Base-by-base conservation (phyloP, 2,113 vertebrate species). In the Polyodon spathula region DNA sequence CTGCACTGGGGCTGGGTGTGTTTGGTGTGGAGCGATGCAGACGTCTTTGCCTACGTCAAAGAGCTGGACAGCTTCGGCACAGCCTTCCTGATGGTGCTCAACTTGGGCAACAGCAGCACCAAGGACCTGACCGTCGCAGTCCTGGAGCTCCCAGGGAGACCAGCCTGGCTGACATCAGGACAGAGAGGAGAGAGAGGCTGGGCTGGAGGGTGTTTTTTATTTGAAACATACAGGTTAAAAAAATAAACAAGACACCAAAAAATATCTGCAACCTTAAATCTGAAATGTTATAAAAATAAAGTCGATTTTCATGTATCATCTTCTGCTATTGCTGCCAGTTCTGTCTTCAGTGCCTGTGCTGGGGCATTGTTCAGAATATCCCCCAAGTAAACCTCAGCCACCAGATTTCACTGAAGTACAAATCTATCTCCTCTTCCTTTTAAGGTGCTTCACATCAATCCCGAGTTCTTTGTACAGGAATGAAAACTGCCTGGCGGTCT, bases 1-100 rank as follows among this genome's bases (percentile, higher is more conserved):
- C 66, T 99, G 38, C 82, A 74, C 1, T 84, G 93, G 1, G 96
- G 96, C 0, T 99, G 96, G 96, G 86, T 95, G 78, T 99, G 96
- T 79, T 82, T 83, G 37, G 0, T 93, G 68, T 82, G 80, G 63
- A 81, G 71, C 0, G 88, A 94, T 44, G 64, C 65, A 1, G 43
- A 78, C 0, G 57, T 87, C 11, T 89, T 97, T 6, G 80, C 82
- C 4, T 97, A 88, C 2, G 73, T 91, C 17, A 83, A 95, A 60
- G 94, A 99, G 73, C 15, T 97, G 39, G 91, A 97, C 8, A 95
- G 96, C 6, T 66, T 90, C 0, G 57, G 78, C 62, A 79, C 12
- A 64, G 84, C 79, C 51, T 93, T 95, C 61, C 85, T 97, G 27
- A 69, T 97, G 63, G 77, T 97, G 68, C 85, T 98, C 53, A 97